These are phyloP conservation scores for Pangasius larnaudii DNA, from an alignment of 2,797 vertebrate species.

Conservation along the genomic window DNA sequence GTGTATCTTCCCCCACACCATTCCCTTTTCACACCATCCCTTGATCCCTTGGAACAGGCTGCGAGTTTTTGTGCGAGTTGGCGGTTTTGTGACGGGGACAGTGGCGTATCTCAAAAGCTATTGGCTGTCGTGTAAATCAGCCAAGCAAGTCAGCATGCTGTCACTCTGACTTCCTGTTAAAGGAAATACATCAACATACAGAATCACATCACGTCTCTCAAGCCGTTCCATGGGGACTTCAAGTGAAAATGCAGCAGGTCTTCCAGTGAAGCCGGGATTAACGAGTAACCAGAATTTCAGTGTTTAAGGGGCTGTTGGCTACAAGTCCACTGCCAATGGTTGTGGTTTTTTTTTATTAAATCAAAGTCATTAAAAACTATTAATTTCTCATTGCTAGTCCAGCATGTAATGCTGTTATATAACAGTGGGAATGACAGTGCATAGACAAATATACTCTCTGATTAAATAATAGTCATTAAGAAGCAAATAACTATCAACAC, in stretches of 20 bases:
- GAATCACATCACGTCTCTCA: not conserved
- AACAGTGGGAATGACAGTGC: not conserved
- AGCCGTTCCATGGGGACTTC: not conserved
- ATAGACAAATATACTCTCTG: not conserved
- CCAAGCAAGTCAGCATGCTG: not conserved
- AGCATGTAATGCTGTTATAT: not conserved
- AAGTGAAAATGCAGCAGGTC: not conserved
- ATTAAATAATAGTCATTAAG: not conserved
- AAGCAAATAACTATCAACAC: not conserved
- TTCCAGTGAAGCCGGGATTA: not conserved
- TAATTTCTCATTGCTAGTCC: not conserved
- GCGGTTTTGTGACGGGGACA: not conserved
- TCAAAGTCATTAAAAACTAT: not conserved
- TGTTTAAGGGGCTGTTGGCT: not conserved
- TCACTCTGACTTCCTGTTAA: not conserved
- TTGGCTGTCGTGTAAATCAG: not conserved
- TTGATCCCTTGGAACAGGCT: not conserved
- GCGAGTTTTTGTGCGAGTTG: too few relatives aligned
- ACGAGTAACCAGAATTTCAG: slow-evolving; percentile 5
- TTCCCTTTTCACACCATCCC: not conserved
- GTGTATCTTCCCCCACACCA: not conserved
- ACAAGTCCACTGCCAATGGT: not conserved
- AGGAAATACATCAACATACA: not conserved
- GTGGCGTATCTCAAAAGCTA: not conserved
- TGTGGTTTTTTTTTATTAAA: not conserved